These are phyloP conservation scores for Physella acuta DNA, from an alignment of 1,140 invertebrate species.

Conservation along the genomic window DNA sequence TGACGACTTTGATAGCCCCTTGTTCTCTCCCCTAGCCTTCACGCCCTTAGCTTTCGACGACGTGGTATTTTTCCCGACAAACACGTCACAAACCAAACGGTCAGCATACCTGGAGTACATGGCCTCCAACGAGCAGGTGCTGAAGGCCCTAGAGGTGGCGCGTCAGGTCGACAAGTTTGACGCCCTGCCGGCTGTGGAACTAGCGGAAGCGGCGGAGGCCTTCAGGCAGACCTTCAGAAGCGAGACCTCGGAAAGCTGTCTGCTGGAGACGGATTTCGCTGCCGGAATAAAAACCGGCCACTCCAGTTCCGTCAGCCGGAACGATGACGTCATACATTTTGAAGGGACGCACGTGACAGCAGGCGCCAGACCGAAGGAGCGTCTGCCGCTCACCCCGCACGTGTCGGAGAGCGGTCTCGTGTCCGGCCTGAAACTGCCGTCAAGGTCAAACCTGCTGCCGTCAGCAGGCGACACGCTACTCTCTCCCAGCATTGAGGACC, in stretches of 20 bases:
- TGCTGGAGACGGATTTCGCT: not conserved
- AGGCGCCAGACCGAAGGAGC: not conserved
- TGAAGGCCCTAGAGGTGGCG: too few relatives aligned
- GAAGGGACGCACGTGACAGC: not conserved
- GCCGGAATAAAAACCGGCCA: not conserved
- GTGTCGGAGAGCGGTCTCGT: too few relatives aligned
- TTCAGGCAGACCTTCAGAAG: too few relatives aligned
- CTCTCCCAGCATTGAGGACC: slow-evolving; percentile 21
- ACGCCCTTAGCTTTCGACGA: not conserved
- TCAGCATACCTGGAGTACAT: not conserved
- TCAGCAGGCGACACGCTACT: slow-evolving; percentile 13
- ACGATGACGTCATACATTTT: not conserved
- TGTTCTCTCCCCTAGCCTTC: not conserved
- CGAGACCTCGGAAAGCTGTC: too few relatives aligned
- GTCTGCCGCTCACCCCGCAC: not conserved
- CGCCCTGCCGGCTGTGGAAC: not conserved
- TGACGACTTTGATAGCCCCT: not conserved
- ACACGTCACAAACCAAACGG: not conserved
- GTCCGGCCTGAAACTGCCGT: not conserved
- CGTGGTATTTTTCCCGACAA: not conserved
- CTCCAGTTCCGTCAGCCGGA: not conserved
- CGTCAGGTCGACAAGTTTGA: not conserved
- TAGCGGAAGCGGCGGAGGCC: too few relatives aligned
- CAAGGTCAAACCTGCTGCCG: not conserved
- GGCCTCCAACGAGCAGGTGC: not conserved